Percentiles rank a stretch among this genome's conserved stretches.
phyloP scores from a whole-genome alignment of 92 coral and sea anemone species.

The Porites cylindrica region DNA sequence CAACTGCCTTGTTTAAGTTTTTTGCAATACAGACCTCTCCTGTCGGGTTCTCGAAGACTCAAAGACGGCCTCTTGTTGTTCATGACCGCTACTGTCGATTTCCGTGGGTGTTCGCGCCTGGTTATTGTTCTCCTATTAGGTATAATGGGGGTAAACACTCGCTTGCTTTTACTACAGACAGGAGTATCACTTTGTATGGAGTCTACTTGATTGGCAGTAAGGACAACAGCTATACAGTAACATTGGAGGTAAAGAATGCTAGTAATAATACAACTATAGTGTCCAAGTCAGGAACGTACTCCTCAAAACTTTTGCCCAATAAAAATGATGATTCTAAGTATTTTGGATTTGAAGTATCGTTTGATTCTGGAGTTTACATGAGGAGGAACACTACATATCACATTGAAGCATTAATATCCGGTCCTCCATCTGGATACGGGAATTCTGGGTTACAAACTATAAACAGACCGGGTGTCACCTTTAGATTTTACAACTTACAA shows the following conservation, averaged over 20 bases:
- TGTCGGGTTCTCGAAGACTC: background rate
- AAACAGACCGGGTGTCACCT: background rate
- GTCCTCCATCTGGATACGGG: background rate
- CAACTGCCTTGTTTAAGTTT: background rate
- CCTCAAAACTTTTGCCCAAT: background rate
- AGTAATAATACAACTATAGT: too few species aligned
- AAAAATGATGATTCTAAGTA: too few species aligned
- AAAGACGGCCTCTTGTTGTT: background rate
- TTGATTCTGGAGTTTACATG: constrained; percentile 36
- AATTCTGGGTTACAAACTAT: background rate
- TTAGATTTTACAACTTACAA: background rate
- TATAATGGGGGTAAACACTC: background rate
- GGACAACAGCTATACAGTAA: background rate
- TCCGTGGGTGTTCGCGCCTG: background rate
- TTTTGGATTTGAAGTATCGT: constrained; percentile 45
- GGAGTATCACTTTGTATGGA: background rate
- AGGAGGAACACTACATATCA: constrained; percentile 6
- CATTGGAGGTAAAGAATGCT: background rate
- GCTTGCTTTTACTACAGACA: background rate
- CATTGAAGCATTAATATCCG: background rate
- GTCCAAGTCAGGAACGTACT: background rate
- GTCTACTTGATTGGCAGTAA: background rate
- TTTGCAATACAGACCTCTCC: background rate
- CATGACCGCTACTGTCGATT: background rate
- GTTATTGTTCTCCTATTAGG: background rate